These are phyloP conservation scores for Protophormia terraenovae DNA, from an alignment of 2,888 invertebrate genomes.

Conservation along the genomic window DNA sequence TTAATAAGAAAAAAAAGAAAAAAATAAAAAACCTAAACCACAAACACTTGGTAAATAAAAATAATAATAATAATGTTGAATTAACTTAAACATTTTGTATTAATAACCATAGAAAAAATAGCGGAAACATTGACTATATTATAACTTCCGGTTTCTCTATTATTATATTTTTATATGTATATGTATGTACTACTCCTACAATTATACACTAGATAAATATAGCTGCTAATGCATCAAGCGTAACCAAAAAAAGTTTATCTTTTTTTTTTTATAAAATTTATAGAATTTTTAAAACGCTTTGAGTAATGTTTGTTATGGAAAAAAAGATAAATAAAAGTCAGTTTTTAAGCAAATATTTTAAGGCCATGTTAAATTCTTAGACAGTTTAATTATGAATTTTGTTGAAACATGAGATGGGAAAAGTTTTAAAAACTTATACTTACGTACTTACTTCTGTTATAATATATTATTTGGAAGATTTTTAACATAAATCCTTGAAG, in stretches of 20 bases:
- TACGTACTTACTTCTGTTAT: too few relatives aligned
- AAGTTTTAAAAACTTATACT: neutral
- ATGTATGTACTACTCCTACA: neutral
- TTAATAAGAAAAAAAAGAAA: neutral
- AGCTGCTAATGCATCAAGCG: neutral
- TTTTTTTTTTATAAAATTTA: neutral
- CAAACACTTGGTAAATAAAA: constrained; percentile 12
- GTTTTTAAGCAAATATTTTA: neutral
- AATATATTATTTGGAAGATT: too few relatives aligned
- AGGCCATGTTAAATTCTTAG: neutral
- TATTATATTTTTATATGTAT: neutral
- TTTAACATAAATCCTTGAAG: too few relatives aligned
- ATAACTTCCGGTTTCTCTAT: neutral
- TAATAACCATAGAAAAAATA: neutral
- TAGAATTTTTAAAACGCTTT: neutral
- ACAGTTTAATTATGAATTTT: constrained; percentile 8
- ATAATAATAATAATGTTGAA: neutral
- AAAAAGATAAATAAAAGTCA: neutral
- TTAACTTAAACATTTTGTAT: neutral
- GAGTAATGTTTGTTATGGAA: too few relatives aligned
- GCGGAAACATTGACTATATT: neutral
- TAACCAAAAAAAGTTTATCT: neutral
- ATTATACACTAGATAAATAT: neutral
- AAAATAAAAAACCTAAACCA: neutral
- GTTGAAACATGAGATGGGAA: neutral